Conservation (phyloP, 2,113 vertebrate species). For the Callaeas wilsoni region DNA sequence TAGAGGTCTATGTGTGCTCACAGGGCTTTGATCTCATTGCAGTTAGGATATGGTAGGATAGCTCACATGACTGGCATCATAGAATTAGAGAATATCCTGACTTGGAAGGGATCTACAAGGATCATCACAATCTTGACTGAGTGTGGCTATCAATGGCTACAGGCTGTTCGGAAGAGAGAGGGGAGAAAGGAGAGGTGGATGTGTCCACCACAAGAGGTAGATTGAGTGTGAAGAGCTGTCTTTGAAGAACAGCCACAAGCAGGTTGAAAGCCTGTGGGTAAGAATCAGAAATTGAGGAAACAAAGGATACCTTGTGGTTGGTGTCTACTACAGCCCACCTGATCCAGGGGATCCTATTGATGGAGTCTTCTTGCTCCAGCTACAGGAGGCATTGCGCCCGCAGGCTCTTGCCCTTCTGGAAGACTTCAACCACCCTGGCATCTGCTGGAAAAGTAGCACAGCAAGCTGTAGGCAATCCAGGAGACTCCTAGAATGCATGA, state of each 20-base stretch:
- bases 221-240: not conserved
- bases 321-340: not conserved
- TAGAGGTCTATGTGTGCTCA: not conserved
- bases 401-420: not conserved
- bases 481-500: not conserved
- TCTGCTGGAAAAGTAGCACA: not conserved
- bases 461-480: not conserved
- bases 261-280: not conserved
- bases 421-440: not conserved
- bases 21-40: not conserved
- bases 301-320: not conserved
- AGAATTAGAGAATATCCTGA: not conserved
- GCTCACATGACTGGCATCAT: fast-evolving
- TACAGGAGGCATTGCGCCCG: fast-evolving
- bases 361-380: not conserved
- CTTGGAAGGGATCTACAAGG: not conserved
- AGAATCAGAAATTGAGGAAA: not conserved
- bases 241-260: not conserved
- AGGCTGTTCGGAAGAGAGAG: not conserved
- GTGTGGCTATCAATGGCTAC: not conserved
- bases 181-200: not conserved
- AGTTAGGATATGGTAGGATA: not conserved
- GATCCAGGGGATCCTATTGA: not conserved
- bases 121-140: not conserved
- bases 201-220: not conserved